Evolutionary conservation across 2,797 vertebrate species (phyloP).

Genomic region (Hoplostethus atlanticus): DNA sequence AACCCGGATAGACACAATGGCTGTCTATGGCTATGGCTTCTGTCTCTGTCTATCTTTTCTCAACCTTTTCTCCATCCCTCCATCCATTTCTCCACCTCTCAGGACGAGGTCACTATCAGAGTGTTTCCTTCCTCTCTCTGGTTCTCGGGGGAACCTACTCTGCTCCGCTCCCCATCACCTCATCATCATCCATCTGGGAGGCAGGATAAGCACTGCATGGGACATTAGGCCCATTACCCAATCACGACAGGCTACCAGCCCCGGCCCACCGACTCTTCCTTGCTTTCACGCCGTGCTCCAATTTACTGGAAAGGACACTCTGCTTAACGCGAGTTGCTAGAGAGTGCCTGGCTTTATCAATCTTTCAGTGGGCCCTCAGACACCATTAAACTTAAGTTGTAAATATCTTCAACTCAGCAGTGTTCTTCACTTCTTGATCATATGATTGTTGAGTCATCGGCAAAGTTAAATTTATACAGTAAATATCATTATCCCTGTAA

Average conservation of each 20-base stretch:
- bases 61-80: background rate
- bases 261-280: constrained; percentile 40
- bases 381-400: constrained; percentile 4
- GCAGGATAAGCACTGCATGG: constrained; percentile 69
- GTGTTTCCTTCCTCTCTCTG: constrained; percentile 37
- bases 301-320: constrained; percentile 63
- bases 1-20: background rate
- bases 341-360: constrained; percentile 10
- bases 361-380: constrained; percentile 7
- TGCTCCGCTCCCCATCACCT: constrained; percentile 36
- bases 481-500: too few species aligned
- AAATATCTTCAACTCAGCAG: constrained; percentile 6
- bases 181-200: constrained; percentile 74
- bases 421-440: background rate
- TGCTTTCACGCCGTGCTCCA: constrained; percentile 48
- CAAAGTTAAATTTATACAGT: too few species aligned
- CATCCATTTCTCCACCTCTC: constrained; percentile 16
- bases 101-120: constrained; percentile 23
- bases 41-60: background rate
- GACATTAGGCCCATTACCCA: constrained; percentile 74
- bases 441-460: too few species aligned
- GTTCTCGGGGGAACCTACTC: constrained; percentile 25
- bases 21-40: too few species aligned
- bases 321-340: constrained; percentile 51
- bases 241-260: constrained; percentile 63